phyloP scores from a whole-genome alignment of 1,140 invertebrate species.

The Brachionus paranguensis region DNA sequence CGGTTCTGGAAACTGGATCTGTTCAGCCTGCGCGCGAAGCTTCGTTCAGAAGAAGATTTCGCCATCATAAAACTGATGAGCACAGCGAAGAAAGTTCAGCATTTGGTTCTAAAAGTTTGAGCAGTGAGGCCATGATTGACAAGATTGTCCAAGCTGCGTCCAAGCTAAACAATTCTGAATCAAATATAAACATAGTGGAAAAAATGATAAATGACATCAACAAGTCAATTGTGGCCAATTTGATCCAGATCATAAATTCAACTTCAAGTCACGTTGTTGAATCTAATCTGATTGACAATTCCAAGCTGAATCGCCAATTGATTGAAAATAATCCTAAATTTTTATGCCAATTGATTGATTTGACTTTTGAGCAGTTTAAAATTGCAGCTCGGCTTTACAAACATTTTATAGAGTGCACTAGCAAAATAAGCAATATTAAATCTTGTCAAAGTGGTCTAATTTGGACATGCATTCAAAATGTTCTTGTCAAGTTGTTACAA shows the following conservation, averaged over 20 bases:
- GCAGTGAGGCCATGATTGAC: constrained; percentile 13
- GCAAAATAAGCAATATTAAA: not conserved
- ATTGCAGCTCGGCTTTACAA: constrained; percentile 1
- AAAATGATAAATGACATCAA: constrained; percentile 37
- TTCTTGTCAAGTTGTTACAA: constrained; percentile 16
- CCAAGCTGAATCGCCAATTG: constrained; percentile 7
- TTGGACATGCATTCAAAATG: constrained; percentile 37
- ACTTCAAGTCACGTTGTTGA: constrained; percentile 31
- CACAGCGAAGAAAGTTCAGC: not conserved
- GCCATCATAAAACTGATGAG: constrained; percentile 21
- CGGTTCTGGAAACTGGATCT: constrained; percentile 16
- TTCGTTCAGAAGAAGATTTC: constrained; percentile 1
- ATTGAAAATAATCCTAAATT: constrained; percentile 35
- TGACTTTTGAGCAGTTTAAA: constrained; percentile 37
- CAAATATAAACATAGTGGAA: constrained; percentile 38
- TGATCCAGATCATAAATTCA: constrained; percentile 31
- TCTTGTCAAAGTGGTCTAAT: not conserved
- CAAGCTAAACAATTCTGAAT: constrained; percentile 12
- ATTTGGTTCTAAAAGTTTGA: not conserved
- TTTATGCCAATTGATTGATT: constrained; percentile 28
- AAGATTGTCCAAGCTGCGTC: constrained; percentile 29
- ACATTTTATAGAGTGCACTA: constrained; percentile 1
- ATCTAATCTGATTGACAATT: constrained; percentile 19
- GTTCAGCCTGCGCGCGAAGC: not conserved
- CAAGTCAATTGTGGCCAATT: not conserved